Evolutionary conservation across 2,888 invertebrate species (phyloP).

Genomic region (Arrhopalites spinosus): DNA sequence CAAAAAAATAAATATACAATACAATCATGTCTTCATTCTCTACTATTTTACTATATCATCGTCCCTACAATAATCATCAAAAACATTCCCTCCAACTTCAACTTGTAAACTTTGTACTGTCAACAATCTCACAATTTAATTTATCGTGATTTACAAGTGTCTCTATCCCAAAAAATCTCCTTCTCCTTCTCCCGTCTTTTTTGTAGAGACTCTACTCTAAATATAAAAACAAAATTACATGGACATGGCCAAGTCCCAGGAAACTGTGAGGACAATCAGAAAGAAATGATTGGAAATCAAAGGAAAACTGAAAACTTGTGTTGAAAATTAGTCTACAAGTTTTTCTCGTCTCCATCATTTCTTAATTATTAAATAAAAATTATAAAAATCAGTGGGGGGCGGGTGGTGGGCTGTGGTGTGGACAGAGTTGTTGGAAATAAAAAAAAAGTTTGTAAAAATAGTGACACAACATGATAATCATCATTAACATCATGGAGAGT

Average conservation of each 20-base stretch:
- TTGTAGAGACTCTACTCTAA: no score
- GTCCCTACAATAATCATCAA: no score
- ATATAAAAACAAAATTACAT: no score
- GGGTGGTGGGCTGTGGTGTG: no score
- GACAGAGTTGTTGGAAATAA: no score
- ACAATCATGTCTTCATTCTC: slow-evolving; percentile 3
- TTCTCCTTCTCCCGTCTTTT: slow-evolving; percentile 1
- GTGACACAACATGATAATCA: slow-evolving; percentile 2
- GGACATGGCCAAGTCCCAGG: no score
- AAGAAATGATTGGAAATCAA: slow-evolving; percentile 4
- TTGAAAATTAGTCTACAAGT: no score
- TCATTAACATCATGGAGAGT: neutral
- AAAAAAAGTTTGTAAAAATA: no score
- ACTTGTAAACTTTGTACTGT: neutral
- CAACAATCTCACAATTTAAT: neutral
- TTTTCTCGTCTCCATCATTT: no score
- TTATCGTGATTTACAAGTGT: slow-evolving; percentile 12
- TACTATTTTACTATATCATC: neutral
- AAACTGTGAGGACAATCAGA: neutral
- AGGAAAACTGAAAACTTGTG: no score
- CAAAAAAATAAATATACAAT: neutral
- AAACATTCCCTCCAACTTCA: neutral
- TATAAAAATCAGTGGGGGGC: no score
- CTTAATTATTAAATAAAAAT: no score
- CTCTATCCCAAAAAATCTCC: neutral